Evolutionary conservation across 1,140 invertebrate species (phyloP), one percentile per base, ranked within the genome.

Genomic region (Ganaspis sp.): DNA sequence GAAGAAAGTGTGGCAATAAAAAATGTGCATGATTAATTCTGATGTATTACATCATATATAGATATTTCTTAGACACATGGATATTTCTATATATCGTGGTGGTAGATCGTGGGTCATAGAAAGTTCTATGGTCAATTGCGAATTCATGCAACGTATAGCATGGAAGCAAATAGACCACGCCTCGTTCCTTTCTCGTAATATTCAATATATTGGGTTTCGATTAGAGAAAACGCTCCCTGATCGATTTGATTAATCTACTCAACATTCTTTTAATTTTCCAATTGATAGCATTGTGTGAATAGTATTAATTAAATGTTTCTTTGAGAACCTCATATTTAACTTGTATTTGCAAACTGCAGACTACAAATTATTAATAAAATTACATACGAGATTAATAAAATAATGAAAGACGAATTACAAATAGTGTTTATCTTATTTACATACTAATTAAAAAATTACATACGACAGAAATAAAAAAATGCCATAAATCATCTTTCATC

Each of bases 41-140:
- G 8, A 17, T 15, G n/a, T 49, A 49, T 49, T 49, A 17, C 45
- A 49, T 49, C 45, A 23, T 29, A 29, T 64, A 64, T 23, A 64
- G 11, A 64, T 19, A 29, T 64, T 26, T 64, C 21, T 64, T 5
- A 12, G 9, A 15, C 23, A 64, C 54, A 15, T 64, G 23, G 21
- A 64, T 4, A 26, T 64, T 64, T 29, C 23, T 64, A 29, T 64
- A 64, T 29, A 29, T 4, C 21, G 54, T 64, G 54, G 54, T 15
- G 54, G 54, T 64, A 64, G 54, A 23, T 64, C 23, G 54, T 64
- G 29, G 54, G 54, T 64, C 23, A 64, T 29, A 15, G 21, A 64
- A 64, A 64, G 54, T 64, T 49, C 21, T 64, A 64, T 64, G 54
- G 11, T 64, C 54, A 64, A 64, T 64, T 64, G 23, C 54, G 54